A percentile compares a stretch with the other conserved stretches of the same genome.
Evolutionary conservation across 1,140 invertebrate species (phyloP).

Genomic region (Acromyrmex heyeri): DNA sequence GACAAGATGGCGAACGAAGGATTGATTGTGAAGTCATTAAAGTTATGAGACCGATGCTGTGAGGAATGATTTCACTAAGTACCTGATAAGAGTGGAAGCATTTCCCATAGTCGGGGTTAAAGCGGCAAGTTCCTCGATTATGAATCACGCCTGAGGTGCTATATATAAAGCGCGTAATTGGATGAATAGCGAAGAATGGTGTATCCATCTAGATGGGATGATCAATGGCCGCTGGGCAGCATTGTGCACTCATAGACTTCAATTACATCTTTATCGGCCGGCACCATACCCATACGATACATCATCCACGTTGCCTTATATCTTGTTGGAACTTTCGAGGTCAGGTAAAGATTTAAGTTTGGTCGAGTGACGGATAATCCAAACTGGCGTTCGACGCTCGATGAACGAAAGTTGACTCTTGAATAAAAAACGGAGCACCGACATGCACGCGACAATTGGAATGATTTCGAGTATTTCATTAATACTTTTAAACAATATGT

Average conservation of each 20-base stretch:
- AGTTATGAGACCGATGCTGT: not conserved
- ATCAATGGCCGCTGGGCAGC: conserved; percentile 71
- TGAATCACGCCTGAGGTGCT: conserved; percentile 28
- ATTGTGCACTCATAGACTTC: conserved; percentile 54
- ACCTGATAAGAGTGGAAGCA: not conserved
- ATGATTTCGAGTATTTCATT: not conserved
- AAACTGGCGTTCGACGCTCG: not conserved
- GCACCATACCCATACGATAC: conserved; percentile 68
- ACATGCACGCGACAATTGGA: not conserved
- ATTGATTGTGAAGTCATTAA: not conserved
- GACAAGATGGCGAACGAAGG: conserved; percentile 20
- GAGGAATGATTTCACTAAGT: conserved; percentile 58
- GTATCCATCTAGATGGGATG: conserved; percentile 60
- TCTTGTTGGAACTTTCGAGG: conserved; percentile 68
- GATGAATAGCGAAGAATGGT: conserved; percentile 35
- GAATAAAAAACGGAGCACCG: not conserved
- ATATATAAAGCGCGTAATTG: conserved; percentile 60
- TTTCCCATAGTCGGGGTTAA: conserved; percentile 18
- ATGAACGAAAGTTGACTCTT: not conserved
- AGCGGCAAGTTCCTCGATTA: conserved; percentile 69
- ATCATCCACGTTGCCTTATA: conserved; percentile 68
- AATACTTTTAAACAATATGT: not conserved
- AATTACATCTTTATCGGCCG: conserved; percentile 78
- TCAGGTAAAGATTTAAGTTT: conserved; percentile 73
- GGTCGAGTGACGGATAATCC: conserved; percentile 32